Conservation (phyloP, 2,888 invertebrate species). For the Cancer borealis region DNA sequence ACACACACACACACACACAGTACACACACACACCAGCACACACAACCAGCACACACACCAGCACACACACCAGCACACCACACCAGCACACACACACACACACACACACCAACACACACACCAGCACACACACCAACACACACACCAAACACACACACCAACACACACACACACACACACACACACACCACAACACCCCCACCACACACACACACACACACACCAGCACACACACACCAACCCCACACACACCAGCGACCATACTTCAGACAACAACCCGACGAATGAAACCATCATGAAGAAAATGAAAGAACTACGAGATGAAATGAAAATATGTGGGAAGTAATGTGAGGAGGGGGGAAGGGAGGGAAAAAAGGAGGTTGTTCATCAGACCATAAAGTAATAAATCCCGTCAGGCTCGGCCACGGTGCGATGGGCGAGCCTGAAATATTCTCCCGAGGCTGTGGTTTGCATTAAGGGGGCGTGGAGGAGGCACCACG, state of each 20-base stretch:
- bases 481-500: neutral
- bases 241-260: neutral
- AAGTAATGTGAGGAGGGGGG: slow-evolving; percentile 39
- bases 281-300: neutral
- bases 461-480: slow-evolving; percentile 42
- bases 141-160: no score
- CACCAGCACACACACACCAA: no score
- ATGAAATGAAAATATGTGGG: neutral
- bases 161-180: no score
- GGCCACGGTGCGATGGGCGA: slow-evolving; percentile 35
- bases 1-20: no score
- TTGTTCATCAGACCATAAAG: slow-evolving; percentile 41
- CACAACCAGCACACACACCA: no score
- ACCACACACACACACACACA: no score
- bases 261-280: neutral
- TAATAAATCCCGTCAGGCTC: slow-evolving; percentile 25
- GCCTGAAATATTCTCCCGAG: slow-evolving; percentile 41
- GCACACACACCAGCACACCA: no score
- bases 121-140: no score
- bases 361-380: neutral
- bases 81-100: no score
- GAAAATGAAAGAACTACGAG: neutral
- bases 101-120: no score
- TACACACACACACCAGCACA: no score
- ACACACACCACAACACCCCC: no score